Evolutionary conservation across 2,797 vertebrate species (phyloP).

Genomic region (Notolabrus celidotus): DNA sequence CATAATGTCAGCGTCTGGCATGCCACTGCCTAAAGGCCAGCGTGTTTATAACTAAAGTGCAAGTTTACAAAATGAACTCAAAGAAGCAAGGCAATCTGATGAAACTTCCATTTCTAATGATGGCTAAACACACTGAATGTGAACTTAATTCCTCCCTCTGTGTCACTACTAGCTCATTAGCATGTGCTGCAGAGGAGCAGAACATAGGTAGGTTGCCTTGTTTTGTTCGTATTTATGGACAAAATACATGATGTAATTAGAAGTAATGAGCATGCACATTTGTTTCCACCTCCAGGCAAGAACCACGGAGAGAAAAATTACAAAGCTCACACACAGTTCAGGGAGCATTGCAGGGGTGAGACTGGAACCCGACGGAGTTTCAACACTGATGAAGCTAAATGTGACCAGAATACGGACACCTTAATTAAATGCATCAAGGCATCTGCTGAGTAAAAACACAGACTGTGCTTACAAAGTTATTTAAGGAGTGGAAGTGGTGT

Average conservation of each 20-base stretch:
- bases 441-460: constrained; percentile 54
- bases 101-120: constrained; percentile 22
- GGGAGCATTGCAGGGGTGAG: constrained; percentile 75
- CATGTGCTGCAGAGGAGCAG: constrained; percentile 83
- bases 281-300: constrained; percentile 67
- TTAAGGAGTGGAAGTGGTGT: too few species aligned
- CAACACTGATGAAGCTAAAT: constrained; percentile 89
- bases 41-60: constrained; percentile 6
- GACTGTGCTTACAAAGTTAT: too few species aligned
- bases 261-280: constrained; percentile 61
- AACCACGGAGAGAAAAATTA: constrained; percentile 81
- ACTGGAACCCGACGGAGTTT: constrained; percentile 84
- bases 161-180: constrained; percentile 76
- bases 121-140: constrained; percentile 2
- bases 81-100: constrained; percentile 11
- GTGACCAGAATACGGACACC: constrained; percentile 93
- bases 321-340: constrained; percentile 77
- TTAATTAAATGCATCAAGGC: constrained; percentile 92
- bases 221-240: constrained; percentile 48
- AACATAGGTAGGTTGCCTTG: constrained; percentile 83
- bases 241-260: constrained; percentile 60
- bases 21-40: constrained; percentile 9
- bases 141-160: constrained; percentile 41
- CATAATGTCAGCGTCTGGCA: constrained; percentile 17
- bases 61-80: constrained; percentile 3